phyloP scores from a whole-genome alignment of 2,113 vertebrate species.

The Toxostoma redivivum region DNA sequence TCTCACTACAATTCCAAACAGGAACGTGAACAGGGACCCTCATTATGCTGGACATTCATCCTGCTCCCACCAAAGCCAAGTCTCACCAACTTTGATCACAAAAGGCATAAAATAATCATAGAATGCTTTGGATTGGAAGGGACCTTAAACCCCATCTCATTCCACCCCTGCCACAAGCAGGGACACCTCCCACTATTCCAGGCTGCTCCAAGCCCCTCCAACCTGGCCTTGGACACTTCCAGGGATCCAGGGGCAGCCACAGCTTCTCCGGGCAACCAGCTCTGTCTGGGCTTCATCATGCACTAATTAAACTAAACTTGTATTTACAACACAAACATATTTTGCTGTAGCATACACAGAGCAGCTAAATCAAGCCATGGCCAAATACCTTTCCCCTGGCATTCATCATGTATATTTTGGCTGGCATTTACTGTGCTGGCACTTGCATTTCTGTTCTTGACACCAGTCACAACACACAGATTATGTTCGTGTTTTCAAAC shows the following conservation, averaged over 20 bases:
- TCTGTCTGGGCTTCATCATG: background rate
- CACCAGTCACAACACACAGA: background rate
- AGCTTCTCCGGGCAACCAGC: background rate
- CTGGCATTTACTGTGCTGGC: background rate
- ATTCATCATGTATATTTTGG: background rate
- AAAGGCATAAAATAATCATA: background rate
- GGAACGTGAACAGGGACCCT: background rate
- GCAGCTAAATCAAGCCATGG: background rate
- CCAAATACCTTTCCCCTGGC: background rate
- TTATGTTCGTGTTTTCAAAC: accelerated
- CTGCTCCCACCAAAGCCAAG: background rate
- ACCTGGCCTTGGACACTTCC: accelerated
- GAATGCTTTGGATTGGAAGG: background rate
- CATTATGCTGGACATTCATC: background rate
- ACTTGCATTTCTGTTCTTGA: background rate
- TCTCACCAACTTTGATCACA: background rate
- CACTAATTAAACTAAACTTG: background rate
- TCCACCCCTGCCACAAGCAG: background rate
- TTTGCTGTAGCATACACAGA: background rate
- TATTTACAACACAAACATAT: background rate
- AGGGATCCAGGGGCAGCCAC: background rate
- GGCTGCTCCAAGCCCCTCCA: background rate
- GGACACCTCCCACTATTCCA: background rate
- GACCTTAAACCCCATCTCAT: accelerated
- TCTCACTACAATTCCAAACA: background rate